A percentile compares a stretch with the other conserved stretches of the same genome.
Evolutionary conservation across 2,797 vertebrate species (phyloP).

Genomic region (Anguilla megastoma): DNA sequence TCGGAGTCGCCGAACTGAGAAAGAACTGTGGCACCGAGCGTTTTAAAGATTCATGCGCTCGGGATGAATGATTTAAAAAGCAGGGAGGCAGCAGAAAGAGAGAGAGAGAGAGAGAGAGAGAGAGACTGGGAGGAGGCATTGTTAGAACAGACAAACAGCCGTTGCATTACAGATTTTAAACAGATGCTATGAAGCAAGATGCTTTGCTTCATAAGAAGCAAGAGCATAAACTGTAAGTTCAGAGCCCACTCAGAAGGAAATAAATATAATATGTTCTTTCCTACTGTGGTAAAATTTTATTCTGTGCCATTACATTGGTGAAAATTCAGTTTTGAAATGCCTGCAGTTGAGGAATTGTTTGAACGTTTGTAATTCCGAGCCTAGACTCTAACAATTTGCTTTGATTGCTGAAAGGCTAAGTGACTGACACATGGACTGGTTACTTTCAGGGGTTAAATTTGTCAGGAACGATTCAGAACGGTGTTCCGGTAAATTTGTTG

Average conservation of each 20-base stretch:
- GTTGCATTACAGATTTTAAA: not conserved
- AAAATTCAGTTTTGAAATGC: not conserved
- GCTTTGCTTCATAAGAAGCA: no score
- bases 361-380: no score
- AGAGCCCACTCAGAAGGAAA: not conserved
- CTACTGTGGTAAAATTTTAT: not conserved
- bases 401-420: no score
- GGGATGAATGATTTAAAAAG: not conserved
- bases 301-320: not conserved
- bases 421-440: no score
- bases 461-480: no score
- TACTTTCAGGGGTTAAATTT: no score
- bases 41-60: not conserved
- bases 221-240: not conserved
- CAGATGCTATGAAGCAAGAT: no score
- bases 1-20: not conserved
- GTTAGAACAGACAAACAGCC: not conserved
- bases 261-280: not conserved
- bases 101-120: not conserved
- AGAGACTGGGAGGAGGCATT: not conserved
- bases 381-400: no score
- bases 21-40: not conserved
- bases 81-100: no score
- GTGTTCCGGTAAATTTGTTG: no score
- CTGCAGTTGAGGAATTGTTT: no score